Conservation (phyloP, 1,140 invertebrate species). For the Agrypnia vestita region DNA sequence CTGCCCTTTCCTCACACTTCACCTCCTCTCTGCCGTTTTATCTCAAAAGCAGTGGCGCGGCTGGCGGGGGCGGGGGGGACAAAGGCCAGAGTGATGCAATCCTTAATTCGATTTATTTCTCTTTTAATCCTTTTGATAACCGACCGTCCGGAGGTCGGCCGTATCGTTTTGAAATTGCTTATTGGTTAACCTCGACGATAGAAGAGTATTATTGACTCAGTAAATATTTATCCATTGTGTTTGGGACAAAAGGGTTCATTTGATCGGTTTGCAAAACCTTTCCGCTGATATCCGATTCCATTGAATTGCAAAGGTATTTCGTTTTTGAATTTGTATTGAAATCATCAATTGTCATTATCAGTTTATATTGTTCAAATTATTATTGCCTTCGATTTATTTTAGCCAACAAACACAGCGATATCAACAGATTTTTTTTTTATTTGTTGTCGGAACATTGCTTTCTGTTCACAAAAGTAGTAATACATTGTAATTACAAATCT, state of each 20-base stretch:
- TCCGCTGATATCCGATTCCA: no score
- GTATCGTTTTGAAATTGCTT: slow-evolving; percentile 4
- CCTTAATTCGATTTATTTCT: slow-evolving; percentile 42
- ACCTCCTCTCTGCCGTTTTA: neutral
- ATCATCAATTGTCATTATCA: no score
- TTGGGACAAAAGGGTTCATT: neutral
- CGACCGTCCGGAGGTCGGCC: neutral
- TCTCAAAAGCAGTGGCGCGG: neutral
- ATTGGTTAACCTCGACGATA: slow-evolving; percentile 6
- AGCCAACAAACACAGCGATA: no score
- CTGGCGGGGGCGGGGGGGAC: neutral
- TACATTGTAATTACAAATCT: no score
- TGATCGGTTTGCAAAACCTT: no score
- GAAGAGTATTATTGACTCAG: neutral
- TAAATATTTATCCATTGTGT: slow-evolving; percentile 15
- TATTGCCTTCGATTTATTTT: no score
- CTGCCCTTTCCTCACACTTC: neutral
- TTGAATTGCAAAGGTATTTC: no score
- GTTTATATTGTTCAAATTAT: no score
- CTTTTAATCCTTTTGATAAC: slow-evolving; percentile 9
- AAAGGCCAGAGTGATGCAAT: slow-evolving; percentile 19
- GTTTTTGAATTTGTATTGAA: no score
- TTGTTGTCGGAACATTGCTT: no score
- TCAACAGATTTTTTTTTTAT: no score
- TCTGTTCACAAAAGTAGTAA: no score